Conservation (phyloP, 2,797 vertebrate species). For the Geotrypetes seraphini region DNA sequence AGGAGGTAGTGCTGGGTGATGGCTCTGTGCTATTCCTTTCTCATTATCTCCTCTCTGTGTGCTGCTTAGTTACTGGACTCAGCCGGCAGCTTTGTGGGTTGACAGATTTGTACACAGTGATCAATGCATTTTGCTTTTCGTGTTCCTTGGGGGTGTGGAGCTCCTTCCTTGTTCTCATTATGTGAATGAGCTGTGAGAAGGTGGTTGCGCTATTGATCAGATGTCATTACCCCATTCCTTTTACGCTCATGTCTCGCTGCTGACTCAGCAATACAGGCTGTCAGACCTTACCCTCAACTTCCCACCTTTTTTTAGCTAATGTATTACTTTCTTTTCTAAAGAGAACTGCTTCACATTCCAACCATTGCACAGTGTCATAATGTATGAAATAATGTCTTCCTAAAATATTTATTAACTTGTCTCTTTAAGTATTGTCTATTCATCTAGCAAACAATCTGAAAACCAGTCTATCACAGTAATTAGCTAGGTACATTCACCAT, state of each 20-base stretch:
- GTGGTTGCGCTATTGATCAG: conserved; percentile 1
- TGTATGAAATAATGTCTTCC: no score
- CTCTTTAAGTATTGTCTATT: no score
- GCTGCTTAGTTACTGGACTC: conserved; percentile 7
- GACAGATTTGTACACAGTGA: conserved; percentile 4
- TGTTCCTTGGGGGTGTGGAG: conserved; percentile 6
- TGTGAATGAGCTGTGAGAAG: not conserved
- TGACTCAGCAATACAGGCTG: not conserved
- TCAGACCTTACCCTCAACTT: no score
- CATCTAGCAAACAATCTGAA: no score
- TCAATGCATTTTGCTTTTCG: conserved; percentile 21
- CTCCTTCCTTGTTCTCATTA: not conserved
- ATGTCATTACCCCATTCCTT: not conserved
- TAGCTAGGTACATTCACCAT: no score
- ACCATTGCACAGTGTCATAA: no score
- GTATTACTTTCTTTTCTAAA: no score
- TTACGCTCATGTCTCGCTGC: not conserved
- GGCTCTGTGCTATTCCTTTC: not conserved
- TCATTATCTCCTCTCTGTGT: not conserved
- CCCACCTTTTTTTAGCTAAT: no score
- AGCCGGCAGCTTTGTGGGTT: conserved; percentile 24
- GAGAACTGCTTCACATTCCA: no score
- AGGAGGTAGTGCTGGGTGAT: no score
- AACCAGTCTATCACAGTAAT: no score
- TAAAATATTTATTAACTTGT: no score